Evolutionary conservation across 2,888 invertebrate genomes (phyloP).

Genomic region (Tiliacea aurago): DNA sequence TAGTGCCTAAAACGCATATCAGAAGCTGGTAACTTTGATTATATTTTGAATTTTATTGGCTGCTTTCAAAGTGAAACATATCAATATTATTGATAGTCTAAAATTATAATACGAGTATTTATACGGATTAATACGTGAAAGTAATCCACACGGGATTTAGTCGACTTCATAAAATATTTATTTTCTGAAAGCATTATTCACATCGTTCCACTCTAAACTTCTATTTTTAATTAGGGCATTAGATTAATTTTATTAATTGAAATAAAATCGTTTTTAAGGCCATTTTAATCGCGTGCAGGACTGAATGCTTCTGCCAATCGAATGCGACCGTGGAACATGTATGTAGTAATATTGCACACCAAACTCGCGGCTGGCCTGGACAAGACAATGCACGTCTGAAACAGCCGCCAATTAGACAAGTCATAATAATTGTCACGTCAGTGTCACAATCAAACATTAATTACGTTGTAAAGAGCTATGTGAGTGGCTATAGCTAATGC

Average conservation of each 20-base stretch:
- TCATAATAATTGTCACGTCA: too few relatives aligned
- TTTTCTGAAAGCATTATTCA: background rate
- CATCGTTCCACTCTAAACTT: background rate
- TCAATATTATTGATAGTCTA: background rate
- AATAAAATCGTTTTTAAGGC: background rate
- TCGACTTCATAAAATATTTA: background rate
- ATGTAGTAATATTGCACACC: background rate
- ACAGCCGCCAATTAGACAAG: background rate
- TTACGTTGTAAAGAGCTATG: background rate
- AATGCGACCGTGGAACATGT: background rate
- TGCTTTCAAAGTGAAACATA: background rate
- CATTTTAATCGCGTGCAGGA: background rate
- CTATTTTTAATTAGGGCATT: conserved; percentile 14
- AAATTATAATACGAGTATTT: background rate
- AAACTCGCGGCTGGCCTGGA: background rate
- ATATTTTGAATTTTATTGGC: background rate
- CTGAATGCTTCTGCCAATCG: conserved; percentile 1
- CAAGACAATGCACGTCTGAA: background rate
- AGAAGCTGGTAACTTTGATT: background rate
- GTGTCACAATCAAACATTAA: conserved; percentile 5
- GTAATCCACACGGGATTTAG: background rate
- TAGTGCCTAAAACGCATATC: too few relatives aligned
- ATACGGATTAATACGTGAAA: background rate
- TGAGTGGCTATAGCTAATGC: background rate
- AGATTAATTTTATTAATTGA: conserved; percentile 16